Conservation (phyloP, 2,113 vertebrate genomes). For the Myiagra hebetior region DNA sequence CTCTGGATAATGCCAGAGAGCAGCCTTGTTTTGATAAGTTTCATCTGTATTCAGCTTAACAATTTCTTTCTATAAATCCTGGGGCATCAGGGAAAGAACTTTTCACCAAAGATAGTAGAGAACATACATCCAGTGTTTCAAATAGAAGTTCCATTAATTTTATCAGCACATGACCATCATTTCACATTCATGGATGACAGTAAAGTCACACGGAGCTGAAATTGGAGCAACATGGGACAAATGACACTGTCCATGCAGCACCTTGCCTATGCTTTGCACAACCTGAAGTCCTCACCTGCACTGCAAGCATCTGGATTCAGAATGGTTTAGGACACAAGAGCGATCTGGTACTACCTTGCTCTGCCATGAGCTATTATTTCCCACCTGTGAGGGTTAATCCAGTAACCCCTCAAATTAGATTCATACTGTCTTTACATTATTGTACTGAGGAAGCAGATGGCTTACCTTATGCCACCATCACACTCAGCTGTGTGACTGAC, state of each 20-base stretch:
- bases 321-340: neutral
- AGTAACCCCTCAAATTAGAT: neutral
- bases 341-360: neutral
- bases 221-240: neutral
- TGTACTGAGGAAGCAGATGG: neutral
- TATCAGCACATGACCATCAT: neutral
- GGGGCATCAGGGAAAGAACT: neutral
- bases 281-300: neutral
- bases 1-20: neutral
- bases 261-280: neutral
- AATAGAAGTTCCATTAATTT: neutral
- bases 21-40: neutral
- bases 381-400: neutral
- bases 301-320: neutral
- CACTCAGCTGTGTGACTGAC: neutral
- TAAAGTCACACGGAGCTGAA: neutral
- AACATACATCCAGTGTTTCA: neutral
- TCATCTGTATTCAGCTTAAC: neutral
- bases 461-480: neutral
- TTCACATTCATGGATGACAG: neutral
- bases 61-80: neutral
- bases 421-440: neutral
- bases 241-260: neutral
- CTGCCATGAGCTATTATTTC: neutral
- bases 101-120: neutral